Percentiles rank a stretch among this genome's conserved stretches.
These are phyloP conservation scores for Lynx canadensis DNA, from an alignment of 2,113 vertebrate genomes.

Conservation along the genomic window DNA sequence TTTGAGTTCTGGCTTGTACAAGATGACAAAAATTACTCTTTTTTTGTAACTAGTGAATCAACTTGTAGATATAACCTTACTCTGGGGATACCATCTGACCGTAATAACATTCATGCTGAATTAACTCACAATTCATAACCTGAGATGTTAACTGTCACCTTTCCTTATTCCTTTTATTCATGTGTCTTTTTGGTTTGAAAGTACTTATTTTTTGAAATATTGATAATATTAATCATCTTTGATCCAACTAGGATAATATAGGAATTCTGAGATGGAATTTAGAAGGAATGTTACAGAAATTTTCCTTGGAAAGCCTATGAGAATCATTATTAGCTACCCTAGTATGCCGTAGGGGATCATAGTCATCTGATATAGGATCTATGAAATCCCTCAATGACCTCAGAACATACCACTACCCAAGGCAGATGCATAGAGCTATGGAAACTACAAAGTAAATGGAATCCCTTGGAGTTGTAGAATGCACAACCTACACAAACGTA, in stretches of 20 bases:
- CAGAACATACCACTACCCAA: neutral
- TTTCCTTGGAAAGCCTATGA: neutral
- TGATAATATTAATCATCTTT: neutral
- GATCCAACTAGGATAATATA: neutral
- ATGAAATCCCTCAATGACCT: neutral
- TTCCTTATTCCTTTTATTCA: neutral
- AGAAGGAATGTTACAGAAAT: neutral
- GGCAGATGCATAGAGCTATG: neutral
- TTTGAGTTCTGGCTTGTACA: neutral
- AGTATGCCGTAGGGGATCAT: neutral
- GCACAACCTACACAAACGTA: neutral
- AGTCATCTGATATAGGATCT: neutral
- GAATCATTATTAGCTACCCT: neutral
- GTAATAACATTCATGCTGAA: neutral
- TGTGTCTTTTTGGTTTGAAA: neutral
- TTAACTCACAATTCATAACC: neutral
- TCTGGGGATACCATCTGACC: neutral
- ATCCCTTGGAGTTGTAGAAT: neutral
- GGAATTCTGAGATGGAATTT: neutral
- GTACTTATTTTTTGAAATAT: neutral
- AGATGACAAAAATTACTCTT: neutral
- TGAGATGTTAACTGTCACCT: neutral
- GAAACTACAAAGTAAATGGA: neutral
- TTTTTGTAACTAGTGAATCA: neutral
- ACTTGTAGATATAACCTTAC: neutral